Percentiles rank a stretch among this genome's conserved stretches.
These are phyloP conservation scores for Monopis laevigella DNA, from an alignment of 2,888 invertebrate genomes.

Conservation along the genomic window DNA sequence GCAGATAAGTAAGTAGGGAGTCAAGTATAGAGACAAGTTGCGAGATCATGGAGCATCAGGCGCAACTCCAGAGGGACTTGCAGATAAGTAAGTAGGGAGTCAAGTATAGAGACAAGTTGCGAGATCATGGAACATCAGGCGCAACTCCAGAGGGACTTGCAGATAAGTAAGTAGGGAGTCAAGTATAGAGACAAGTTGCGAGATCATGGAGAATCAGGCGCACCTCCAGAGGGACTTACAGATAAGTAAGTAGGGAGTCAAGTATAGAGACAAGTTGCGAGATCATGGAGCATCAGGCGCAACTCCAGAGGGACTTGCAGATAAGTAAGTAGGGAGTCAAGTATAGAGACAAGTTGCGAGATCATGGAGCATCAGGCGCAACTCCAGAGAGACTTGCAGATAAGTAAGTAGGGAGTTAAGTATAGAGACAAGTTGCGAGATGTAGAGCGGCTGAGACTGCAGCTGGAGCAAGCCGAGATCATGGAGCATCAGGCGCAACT, in stretches of 20 bases:
- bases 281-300: slow-evolving; percentile 90
- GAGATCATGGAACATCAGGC: too few relatives aligned
- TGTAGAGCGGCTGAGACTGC: slow-evolving; percentile 88
- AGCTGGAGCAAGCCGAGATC: slow-evolving; percentile 92
- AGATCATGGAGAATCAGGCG: slow-evolving; percentile 90
- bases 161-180: too few relatives aligned
- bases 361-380: slow-evolving; percentile 91
- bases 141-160: too few relatives aligned
- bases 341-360: too few relatives aligned
- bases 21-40: too few relatives aligned
- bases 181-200: too few relatives aligned
- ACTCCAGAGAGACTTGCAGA: slow-evolving; percentile 87
- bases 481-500: slow-evolving; percentile 89
- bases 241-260: slow-evolving; percentile 81
- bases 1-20: too few relatives aligned
- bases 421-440: slow-evolving; percentile 94
- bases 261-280: too few relatives aligned
- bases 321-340: slow-evolving; percentile 85
- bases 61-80: too few relatives aligned
- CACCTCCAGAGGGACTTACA: slow-evolving; percentile 89
- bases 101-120: too few relatives aligned
- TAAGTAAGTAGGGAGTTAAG: slow-evolving; percentile 86
- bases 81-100: too few relatives aligned
- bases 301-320: slow-evolving; percentile 88
- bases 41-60: too few relatives aligned